Evolutionary conservation across 2,797 vertebrate genomes (phyloP), one percentile per base, ranked within the genome.

Genomic region (Enteromius viviparus): DNA sequence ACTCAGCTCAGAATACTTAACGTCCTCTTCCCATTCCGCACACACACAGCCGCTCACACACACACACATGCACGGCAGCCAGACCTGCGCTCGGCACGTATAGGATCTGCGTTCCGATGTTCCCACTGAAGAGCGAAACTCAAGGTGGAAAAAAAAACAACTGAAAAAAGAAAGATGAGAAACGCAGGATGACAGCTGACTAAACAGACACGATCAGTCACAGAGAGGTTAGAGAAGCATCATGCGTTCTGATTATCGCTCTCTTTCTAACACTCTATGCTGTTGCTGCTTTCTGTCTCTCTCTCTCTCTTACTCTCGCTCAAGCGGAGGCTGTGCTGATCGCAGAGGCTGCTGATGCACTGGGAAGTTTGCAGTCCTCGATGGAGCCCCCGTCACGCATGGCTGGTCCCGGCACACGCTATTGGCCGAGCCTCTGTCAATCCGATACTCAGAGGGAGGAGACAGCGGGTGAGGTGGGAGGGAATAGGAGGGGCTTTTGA

Each of bases 381-480:
- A 87, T 86, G 88, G 90, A 94, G 88, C 88, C 94, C 92, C 86
- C 86, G 91, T 92, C 92, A 91, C 91, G 88, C 90, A 91, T 90
- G 87, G 90, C 85, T 77, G 92, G 92, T 92, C 83, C 86, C 85
- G 85, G 81, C 89, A 85, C 88, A 91, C 87, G 87, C 89, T 90
- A 95, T 95, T 95, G 95, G 95, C 92, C 91, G 91, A 91, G 90
- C 83, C 82, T 90, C 90, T 84, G 89, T 90, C 92, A 92, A 93
- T 94, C 94, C 92, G 92, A 93, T 49, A 91, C 90, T 91, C 91
- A 88, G 85, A 85, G 90, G 78, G 91, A 78, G 92, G 93, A 86
- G 80, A 49, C 68, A 70, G 81, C 64, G 26, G 74, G 19, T 11
- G 55, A 70, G 71, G 71, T 47, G 69, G 74, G 53, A 62, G 68